These are phyloP conservation scores for Panulirus ornatus DNA, from an alignment of 1,140 invertebrate species.

Conservation along the genomic window DNA sequence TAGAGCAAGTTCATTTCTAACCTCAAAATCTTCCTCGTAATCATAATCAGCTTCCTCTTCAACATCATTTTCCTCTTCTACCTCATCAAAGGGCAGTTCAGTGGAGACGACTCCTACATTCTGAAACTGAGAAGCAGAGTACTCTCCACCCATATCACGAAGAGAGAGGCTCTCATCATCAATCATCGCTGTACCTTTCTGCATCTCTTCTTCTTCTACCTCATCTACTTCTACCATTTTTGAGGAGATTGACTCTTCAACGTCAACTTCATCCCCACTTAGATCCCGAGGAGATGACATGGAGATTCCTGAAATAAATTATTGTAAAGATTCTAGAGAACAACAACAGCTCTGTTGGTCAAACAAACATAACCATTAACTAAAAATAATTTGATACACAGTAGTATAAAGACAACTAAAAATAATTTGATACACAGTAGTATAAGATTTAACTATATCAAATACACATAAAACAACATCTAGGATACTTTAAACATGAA, in stretches of 20 bases:
- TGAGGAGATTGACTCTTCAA: conserved; percentile 64
- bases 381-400: too few relatives aligned
- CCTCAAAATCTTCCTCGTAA: conserved; percentile 70
- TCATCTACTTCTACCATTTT: conserved; percentile 64
- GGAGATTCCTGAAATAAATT: conserved; percentile 55
- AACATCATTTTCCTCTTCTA: neutral
- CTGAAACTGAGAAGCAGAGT: neutral
- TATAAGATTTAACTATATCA: too few relatives aligned
- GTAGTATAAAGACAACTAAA: too few relatives aligned
- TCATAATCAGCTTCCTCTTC: conserved; percentile 19
- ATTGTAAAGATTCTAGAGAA: too few relatives aligned
- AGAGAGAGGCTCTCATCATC: neutral
- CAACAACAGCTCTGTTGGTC: too few relatives aligned
- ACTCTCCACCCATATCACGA: neutral
- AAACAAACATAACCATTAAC: too few relatives aligned
- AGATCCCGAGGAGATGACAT: conserved; percentile 57
- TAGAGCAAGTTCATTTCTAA: neutral
- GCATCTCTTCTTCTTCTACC: conserved; percentile 19
- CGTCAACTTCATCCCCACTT: conserved; percentile 55
- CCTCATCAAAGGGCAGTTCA: neutral
- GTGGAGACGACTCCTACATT: neutral
- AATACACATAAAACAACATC: too few relatives aligned
- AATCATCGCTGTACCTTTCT: conserved; percentile 15
- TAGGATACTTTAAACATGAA: too few relatives aligned
- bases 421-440: too few relatives aligned